Percentiles rank a stretch among this genome's conserved stretches.
phyloP scores from a whole-genome alignment of 2,113 vertebrate genomes.

The Toxotes jaculatrix region DNA sequence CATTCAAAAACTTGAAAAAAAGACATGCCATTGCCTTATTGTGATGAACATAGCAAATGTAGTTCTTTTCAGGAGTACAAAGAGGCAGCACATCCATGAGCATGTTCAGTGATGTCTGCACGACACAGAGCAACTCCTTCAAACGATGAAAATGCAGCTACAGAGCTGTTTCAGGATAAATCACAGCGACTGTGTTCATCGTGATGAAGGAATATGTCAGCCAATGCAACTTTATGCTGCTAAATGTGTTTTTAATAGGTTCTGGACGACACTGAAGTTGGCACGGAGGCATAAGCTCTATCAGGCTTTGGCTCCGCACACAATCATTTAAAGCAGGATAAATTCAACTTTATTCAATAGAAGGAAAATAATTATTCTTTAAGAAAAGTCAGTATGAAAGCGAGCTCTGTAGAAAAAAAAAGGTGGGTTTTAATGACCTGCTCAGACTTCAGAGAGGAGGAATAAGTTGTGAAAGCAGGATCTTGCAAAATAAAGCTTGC shows the following conservation, averaged over 20 bases:
- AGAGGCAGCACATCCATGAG: neutral
- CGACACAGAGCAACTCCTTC: neutral
- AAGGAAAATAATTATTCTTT: too few species aligned
- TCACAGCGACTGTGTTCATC: neutral
- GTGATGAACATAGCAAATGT: neutral
- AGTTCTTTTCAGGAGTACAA: neutral
- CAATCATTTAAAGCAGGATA: neutral
- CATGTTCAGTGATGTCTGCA: neutral
- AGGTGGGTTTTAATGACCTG: constrained; percentile 2
- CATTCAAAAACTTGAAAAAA: neutral
- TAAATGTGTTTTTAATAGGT: constrained; percentile 33
- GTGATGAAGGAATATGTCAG: neutral
- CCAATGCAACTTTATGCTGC: neutral
- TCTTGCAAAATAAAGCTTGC: neutral
- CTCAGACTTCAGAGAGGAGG: neutral
- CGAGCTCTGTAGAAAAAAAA: neutral
- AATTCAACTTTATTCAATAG: neutral
- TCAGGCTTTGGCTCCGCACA: neutral
- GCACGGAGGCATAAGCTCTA: neutral
- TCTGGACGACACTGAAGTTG: constrained; percentile 15
- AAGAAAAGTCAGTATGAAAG: neutral
- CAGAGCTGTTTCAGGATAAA: constrained; percentile 4
- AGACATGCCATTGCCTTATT: neutral
- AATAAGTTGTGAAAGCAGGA: neutral
- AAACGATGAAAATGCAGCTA: neutral